Evolutionary conservation across 2,113 vertebrate species (phyloP).

Genomic region (Bombycilla garrulus): DNA sequence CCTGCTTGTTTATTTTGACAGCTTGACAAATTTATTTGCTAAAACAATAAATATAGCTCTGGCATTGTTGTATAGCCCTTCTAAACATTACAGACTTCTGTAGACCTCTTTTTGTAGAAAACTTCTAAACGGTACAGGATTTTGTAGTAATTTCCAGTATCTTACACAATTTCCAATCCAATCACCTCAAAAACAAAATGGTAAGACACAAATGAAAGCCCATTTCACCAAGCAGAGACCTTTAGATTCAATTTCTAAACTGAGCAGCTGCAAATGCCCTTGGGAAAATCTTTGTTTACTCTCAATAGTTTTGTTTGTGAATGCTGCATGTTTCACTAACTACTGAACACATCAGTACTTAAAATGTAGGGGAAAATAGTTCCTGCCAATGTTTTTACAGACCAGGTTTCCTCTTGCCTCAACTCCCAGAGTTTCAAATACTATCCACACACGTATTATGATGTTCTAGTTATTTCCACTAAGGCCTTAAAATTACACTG

Average conservation of each 20-base stretch:
- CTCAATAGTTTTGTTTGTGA: background rate
- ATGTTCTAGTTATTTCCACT: background rate
- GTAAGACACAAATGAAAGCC: background rate
- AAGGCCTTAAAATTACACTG: background rate
- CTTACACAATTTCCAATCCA: background rate
- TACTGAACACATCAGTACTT: background rate
- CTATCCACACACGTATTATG: background rate
- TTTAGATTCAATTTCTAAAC: background rate
- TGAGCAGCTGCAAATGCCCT: background rate
- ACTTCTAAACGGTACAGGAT: background rate
- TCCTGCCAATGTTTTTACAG: background rate
- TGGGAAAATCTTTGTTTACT: background rate
- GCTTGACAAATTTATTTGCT: background rate
- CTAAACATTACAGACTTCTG: background rate
- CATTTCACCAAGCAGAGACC: background rate
- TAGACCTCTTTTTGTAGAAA: background rate
- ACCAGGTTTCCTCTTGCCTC: background rate
- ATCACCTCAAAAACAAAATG: background rate
- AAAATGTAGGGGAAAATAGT: background rate
- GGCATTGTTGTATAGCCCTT: background rate
- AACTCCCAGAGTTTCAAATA: background rate
- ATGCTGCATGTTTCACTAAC: background rate
- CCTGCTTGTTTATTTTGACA: background rate
- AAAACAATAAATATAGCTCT: background rate
- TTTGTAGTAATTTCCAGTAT: background rate